A percentile compares a stretch with the other conserved stretches of the same genome.
Conservation (phyloP, 2,888 invertebrate species). For the Tanypteryx hageni region DNA sequence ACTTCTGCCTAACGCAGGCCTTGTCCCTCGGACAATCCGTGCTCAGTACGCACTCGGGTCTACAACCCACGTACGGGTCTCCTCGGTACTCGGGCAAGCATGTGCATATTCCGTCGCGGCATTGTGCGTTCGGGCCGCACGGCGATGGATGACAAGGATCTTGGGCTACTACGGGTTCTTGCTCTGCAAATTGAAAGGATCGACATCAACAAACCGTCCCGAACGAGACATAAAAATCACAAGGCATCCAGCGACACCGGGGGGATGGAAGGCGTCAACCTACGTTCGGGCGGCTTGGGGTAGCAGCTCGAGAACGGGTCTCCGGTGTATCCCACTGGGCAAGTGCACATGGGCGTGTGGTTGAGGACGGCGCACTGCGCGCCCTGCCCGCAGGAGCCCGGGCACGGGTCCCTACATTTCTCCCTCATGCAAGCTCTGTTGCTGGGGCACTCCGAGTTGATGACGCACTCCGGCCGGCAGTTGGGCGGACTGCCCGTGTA, state of each 20-base stretch:
- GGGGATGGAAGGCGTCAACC: background rate
- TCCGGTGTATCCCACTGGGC: constrained; percentile 73
- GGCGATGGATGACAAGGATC: constrained; percentile 73
- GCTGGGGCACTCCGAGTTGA: constrained; percentile 75
- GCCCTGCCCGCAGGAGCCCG: constrained; percentile 72
- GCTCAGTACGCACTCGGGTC: constrained; percentile 85
- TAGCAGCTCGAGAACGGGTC: constrained; percentile 72
- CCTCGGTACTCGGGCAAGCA: constrained; percentile 75
- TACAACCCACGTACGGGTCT: constrained; percentile 74
- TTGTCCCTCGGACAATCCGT: constrained; percentile 82
- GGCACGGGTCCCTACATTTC: constrained; percentile 73
- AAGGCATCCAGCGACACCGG: constrained; percentile 26
- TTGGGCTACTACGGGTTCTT: constrained; percentile 67
- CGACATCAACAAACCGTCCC: background rate
- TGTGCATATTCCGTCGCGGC: constrained; percentile 84
- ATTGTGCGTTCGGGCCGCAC: constrained; percentile 75
- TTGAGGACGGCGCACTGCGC: constrained; percentile 72
- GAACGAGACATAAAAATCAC: background rate
- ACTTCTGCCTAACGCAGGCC: constrained; percentile 86
- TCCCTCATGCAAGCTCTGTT: constrained; percentile 74
- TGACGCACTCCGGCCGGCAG: constrained; percentile 75
- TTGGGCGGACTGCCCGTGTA: constrained; percentile 76
- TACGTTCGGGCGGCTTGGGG: constrained; percentile 68
- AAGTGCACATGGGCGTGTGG: constrained; percentile 74
- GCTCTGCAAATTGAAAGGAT: constrained; percentile 47